These are phyloP conservation scores for Plodia interpunctella DNA, from an alignment of 1,140 invertebrate genomes.

Conservation along the genomic window DNA sequence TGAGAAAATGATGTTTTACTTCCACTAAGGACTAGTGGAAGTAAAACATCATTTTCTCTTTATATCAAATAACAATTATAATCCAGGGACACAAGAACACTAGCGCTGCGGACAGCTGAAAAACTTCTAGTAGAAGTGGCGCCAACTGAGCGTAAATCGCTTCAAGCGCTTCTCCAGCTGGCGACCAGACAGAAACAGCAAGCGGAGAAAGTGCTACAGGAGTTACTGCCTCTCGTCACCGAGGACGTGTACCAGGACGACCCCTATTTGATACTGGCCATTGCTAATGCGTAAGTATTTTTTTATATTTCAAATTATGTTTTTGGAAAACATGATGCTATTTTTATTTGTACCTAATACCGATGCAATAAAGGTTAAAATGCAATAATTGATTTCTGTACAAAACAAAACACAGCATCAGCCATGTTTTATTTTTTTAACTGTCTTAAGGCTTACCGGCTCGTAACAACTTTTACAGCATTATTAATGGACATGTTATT, in stretches of 20 bases:
- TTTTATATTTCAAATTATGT: not conserved
- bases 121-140: conserved; percentile 86
- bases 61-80: not conserved
- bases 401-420: too few relatives aligned
- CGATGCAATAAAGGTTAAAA: too few relatives aligned
- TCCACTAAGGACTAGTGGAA: too few relatives aligned
- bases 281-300: conserved; percentile 84
- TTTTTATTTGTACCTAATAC: too few relatives aligned
- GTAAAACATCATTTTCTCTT: too few relatives aligned
- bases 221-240: conserved; percentile 86
- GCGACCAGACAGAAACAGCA: conserved; percentile 91
- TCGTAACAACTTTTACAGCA: too few relatives aligned
- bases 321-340: too few relatives aligned
- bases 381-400: too few relatives aligned
- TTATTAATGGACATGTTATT: too few relatives aligned
- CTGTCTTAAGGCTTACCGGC: too few relatives aligned
- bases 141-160: conserved; percentile 82
- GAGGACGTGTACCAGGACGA: conserved; percentile 85
- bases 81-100: conserved; percentile 83
- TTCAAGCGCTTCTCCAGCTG: conserved; percentile 90
- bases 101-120: conserved; percentile 89
- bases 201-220: conserved; percentile 89
- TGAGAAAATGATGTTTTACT: too few relatives aligned
- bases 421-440: too few relatives aligned
- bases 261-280: conserved; percentile 92